A percentile compares a stretch with the other conserved stretches of the same genome.
Evolutionary conservation across 2,113 vertebrate genomes (phyloP).

Genomic region (Lathamus discolor): DNA sequence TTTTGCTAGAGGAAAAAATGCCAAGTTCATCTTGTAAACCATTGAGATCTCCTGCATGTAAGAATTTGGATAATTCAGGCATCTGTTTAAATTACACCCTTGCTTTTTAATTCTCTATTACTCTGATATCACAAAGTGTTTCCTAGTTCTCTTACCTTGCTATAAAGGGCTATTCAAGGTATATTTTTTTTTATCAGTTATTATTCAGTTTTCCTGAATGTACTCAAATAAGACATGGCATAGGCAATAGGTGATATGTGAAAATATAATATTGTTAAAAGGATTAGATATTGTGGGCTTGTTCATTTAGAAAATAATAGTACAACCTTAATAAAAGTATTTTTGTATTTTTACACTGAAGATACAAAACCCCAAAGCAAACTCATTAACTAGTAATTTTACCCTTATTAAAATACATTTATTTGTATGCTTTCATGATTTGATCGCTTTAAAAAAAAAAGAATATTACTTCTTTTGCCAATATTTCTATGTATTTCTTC

Average conservation of each 20-base stretch:
- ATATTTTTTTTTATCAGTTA: slow-evolving; percentile 27
- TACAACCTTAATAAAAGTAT: slow-evolving; percentile 82
- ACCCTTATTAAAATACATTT: slow-evolving; percentile 87
- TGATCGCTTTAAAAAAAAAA: slow-evolving; percentile 75
- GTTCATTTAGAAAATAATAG: slow-evolving; percentile 83
- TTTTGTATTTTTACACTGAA: slow-evolving; percentile 80
- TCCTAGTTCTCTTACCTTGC: slow-evolving; percentile 47
- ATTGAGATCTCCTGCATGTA: background rate
- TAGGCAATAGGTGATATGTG: slow-evolving; percentile 71
- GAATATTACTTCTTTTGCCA: slow-evolving; percentile 78
- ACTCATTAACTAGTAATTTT: slow-evolving; percentile 87
- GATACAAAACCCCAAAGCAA: slow-evolving; percentile 85
- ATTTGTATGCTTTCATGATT: slow-evolving; percentile 84
- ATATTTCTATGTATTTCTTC: slow-evolving; percentile 74
- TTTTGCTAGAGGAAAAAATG: background rate
- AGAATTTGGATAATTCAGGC: background rate
- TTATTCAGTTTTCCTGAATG: slow-evolving; percentile 66
- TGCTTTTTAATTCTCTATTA: slow-evolving; percentile 43
- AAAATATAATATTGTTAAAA: slow-evolving; percentile 77
- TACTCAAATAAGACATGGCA: slow-evolving; percentile 64
- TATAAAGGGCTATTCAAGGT: slow-evolving; percentile 54
- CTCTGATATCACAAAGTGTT: slow-evolving; percentile 26
- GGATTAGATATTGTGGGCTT: slow-evolving; percentile 74
- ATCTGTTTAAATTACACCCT: slow-evolving; percentile 11
- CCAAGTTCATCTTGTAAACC: slow-evolving; percentile 3